A percentile compares a stretch with the other conserved stretches of the same genome.
Evolutionary conservation across 2,888 invertebrate genomes (phyloP).

Genomic region (Drosophila buzzatii): DNA sequence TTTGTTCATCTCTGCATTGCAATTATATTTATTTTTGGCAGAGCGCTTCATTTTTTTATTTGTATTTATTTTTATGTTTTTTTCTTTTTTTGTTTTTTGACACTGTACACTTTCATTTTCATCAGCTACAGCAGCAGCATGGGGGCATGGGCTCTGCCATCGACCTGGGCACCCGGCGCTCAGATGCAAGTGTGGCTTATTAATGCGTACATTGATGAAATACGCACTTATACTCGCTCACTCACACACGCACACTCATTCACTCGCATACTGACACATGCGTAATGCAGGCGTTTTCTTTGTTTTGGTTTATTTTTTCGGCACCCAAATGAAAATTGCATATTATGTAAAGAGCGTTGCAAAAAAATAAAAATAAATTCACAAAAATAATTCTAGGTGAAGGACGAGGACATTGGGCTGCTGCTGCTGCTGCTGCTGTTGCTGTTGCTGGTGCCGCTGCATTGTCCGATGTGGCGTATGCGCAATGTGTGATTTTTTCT

Average conservation of each 20-base stretch:
- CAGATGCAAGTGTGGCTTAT: conserved; percentile 68
- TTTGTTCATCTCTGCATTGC: conserved; percentile 51
- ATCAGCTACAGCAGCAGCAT: conserved; percentile 20
- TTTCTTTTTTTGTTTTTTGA: conserved; percentile 52
- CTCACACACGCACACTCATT: conserved; percentile 31
- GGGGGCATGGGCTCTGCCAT: conserved; percentile 6
- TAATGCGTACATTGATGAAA: conserved; percentile 82
- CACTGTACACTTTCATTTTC: conserved; percentile 66
- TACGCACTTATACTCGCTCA: conserved; percentile 65
- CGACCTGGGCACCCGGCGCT: conserved; percentile 56
- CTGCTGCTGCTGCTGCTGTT: not conserved
- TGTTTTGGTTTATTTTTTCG: conserved; percentile 58
- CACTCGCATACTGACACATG: conserved; percentile 50
- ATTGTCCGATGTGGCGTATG: conserved; percentile 57
- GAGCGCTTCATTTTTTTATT: conserved; percentile 23
- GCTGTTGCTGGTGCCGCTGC: conserved; percentile 23
- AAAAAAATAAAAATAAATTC: conserved; percentile 64
- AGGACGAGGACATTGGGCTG: conserved; percentile 76
- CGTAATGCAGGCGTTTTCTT: conserved; percentile 68
- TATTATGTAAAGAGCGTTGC: conserved; percentile 77
- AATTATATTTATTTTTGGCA: conserved; percentile 73
- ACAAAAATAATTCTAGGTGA: conserved; percentile 83
- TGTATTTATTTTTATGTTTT: conserved; percentile 33
- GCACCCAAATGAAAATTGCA: conserved; percentile 78
- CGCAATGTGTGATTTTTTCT: conserved; percentile 35